phyloP scores from a whole-genome alignment of 2,797 vertebrate species.

The Cirrhinus molitorella region DNA sequence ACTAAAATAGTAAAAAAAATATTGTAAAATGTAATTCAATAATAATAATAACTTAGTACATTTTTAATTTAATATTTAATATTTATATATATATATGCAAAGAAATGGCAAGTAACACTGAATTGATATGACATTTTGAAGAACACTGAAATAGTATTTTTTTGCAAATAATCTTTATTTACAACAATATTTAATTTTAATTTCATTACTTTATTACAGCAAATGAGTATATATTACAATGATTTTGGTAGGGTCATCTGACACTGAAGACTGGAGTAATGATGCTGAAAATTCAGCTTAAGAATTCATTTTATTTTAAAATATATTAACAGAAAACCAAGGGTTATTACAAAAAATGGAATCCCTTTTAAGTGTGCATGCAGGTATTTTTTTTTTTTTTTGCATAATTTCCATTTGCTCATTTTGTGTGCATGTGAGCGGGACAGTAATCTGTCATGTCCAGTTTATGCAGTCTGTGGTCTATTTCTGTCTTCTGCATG shows the following conservation, averaged over 20 bases:
- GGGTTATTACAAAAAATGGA: not conserved
- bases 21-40: too few relatives aligned
- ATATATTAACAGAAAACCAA: not conserved
- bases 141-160: too few relatives aligned
- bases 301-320: not conserved
- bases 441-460: not conserved
- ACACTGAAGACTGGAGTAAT: not conserved
- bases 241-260: not conserved
- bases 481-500: conserved; percentile 19
- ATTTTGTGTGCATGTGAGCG: not conserved
- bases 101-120: too few relatives aligned
- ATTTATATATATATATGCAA: too few relatives aligned
- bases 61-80: too few relatives aligned
- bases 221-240: not conserved
- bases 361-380: not conserved
- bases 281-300: not conserved
- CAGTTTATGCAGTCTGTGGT: conserved; percentile 15
- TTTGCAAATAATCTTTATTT: too few relatives aligned
- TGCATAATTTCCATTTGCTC: not conserved
- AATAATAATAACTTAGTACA: too few relatives aligned
- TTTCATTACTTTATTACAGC: too few relatives aligned
- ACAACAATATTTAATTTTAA: too few relatives aligned
- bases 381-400: too few relatives aligned
- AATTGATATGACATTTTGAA: too few relatives aligned
- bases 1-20: too few relatives aligned